Base-by-base conservation (phyloP, 2,888 invertebrate species). In the Cyclophora albipunctata region DNA sequence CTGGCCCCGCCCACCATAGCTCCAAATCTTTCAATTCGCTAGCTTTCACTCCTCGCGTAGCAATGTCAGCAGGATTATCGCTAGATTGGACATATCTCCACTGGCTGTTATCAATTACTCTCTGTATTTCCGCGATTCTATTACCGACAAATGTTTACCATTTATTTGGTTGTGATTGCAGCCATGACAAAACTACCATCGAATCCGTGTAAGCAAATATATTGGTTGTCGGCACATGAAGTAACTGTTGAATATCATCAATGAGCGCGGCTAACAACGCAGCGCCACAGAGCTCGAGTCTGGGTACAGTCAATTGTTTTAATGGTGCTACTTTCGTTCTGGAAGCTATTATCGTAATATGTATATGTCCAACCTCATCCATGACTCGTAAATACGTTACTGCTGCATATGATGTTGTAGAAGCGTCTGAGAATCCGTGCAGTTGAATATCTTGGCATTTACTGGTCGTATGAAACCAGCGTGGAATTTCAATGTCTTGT, bases 261-360 rank as follows among this genome's bases (percentile, higher is more conserved):
- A 20, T 20, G 20, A 20, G 42, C 40, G 45, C 46, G 34, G 52
- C 46, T 2, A 61, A 40, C 7, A 66, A 41, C 5, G 55, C 53
- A 4, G 64, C 63, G 1, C 49, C 64, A 47, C 62, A 62, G 0
- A 64, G 51, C 40, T 66, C 63, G 2, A 64, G 45, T 33, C 50
- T 50, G 3, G 62, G 64, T 6, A 64, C 45, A 3, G 60, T 50
- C 5, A 62, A n/a, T 49, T 59, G 57, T 49, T 62, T 64, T 3
- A 62, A 37, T 2, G 62, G 64, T 0, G 63, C 59, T 5, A 65
- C 62, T 40, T 52, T 63, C 1, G 41, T 41, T 41, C 7, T 41
- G 6, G 41, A 3, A n/a, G 7, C 7, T 3, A 62, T 42, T 4
- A 7, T 46, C 3, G 53, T 47, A 3, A 20, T 20, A 20, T 48